Evolutionary conservation across 2,113 vertebrate genomes (phyloP).

Genomic region (Ptilorrhoa leucosticta): DNA sequence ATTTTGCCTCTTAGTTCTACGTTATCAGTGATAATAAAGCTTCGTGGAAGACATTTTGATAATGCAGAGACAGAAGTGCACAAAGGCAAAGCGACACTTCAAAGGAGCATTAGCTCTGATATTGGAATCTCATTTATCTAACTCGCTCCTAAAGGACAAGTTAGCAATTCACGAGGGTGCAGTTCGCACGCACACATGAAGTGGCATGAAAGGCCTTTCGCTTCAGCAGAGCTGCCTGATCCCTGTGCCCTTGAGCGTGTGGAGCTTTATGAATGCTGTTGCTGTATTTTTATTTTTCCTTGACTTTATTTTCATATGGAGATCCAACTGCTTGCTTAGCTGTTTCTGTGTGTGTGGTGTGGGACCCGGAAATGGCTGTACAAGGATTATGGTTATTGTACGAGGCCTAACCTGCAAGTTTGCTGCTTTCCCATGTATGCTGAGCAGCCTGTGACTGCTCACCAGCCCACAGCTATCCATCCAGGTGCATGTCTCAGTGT

Average conservation of each 20-base stretch:
- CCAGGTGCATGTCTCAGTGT: not conserved
- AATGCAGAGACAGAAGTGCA: not conserved
- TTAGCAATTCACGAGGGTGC: not conserved
- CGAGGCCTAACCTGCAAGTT: accelerated
- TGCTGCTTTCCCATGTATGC: not conserved
- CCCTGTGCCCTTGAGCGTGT: not conserved
- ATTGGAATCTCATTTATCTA: not conserved
- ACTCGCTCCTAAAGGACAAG: not conserved
- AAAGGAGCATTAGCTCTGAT: not conserved
- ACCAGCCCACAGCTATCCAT: not conserved
- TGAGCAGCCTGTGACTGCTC: not conserved
- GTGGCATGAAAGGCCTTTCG: not conserved
- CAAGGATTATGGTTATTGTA: not conserved
- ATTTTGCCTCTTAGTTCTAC: constrained; percentile 1
- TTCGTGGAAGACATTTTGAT: not conserved
- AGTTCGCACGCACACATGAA: not conserved
- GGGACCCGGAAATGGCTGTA: not conserved
- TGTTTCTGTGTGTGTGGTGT: not conserved
- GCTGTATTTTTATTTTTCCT: not conserved
- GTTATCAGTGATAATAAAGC: constrained; percentile 12
- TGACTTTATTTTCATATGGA: not conserved
- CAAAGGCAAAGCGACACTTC: not conserved
- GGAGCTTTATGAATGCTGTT: not conserved
- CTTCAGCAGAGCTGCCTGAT: not conserved
- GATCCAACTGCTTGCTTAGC: not conserved